A percentile compares a stretch with the other conserved stretches of the same genome.
These are phyloP conservation scores for Psammodynastes pulverulentus DNA, from an alignment of 2,113 vertebrate genomes.

Conservation along the genomic window DNA sequence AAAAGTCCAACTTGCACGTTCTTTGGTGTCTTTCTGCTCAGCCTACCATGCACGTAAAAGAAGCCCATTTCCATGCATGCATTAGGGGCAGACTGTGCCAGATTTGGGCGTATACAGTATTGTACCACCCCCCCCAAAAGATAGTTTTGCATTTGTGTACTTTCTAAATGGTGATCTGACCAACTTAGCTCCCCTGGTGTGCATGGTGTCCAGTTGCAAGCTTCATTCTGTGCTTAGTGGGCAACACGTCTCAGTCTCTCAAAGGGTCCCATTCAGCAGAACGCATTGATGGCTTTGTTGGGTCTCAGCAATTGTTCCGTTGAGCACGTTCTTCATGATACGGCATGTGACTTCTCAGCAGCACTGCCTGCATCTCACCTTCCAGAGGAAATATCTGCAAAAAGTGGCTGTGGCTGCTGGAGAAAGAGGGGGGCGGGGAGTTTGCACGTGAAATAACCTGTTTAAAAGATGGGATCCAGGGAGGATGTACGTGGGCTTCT, in stretches of 20 bases:
- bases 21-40: not conserved
- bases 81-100: not conserved
- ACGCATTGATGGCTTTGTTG: not conserved
- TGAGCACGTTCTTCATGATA: not conserved
- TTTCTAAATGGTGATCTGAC: not conserved
- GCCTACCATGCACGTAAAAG: not conserved
- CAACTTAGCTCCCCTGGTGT: not conserved
- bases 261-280: not conserved
- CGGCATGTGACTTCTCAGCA: not conserved
- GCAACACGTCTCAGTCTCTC: not conserved
- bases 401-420: conserved; percentile 19
- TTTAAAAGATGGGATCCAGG: not conserved
- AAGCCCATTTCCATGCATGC: not conserved
- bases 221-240: conserved; percentile 1
- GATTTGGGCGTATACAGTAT: not conserved
- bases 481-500: not conserved
- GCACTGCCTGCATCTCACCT: not conserved
- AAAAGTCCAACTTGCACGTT: not conserved
- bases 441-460: not conserved
- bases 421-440: not conserved
- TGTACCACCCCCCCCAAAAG: not conserved
- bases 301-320: not conserved
- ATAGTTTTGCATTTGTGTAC: not conserved
- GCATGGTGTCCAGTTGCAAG: not conserved
- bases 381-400: conserved; percentile 19